Percentiles rank a stretch among this genome's conserved stretches.
Evolutionary conservation across 2,888 invertebrate genomes (phyloP).

Genomic region (Scaptodrosophila latifasciaeformis): DNA sequence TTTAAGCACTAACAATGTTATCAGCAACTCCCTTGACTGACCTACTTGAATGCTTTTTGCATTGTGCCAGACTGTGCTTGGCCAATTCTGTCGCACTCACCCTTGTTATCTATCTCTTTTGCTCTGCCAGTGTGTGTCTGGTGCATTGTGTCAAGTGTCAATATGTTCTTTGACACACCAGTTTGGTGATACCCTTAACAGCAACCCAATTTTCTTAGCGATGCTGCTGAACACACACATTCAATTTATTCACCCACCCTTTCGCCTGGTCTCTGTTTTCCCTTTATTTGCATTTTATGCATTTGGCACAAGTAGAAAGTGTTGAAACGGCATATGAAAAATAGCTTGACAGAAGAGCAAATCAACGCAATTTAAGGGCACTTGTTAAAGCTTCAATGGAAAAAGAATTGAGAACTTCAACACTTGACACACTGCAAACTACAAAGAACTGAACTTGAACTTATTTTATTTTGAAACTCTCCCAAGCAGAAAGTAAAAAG

Average conservation of each 20-base stretch:
- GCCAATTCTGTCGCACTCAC: too few relatives aligned
- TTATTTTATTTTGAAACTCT: too few relatives aligned
- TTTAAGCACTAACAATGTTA: slow-evolving; percentile 51
- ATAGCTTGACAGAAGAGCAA: background rate
- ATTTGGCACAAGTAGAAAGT: slow-evolving; percentile 59
- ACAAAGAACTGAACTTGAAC: too few relatives aligned
- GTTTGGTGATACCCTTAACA: too few relatives aligned
- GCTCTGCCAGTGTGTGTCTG: slow-evolving; percentile 26
- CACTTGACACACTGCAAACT: too few relatives aligned
- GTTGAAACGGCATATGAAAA: background rate
- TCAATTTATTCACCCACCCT: too few relatives aligned
- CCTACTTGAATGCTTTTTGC: slow-evolving; percentile 47
- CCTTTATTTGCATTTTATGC: slow-evolving; percentile 55
- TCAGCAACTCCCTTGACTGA: slow-evolving; percentile 50
- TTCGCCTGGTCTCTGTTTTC: slow-evolving; percentile 14
- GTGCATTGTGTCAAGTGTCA: slow-evolving; percentile 34
- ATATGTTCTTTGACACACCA: slow-evolving; percentile 16
- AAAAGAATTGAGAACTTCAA: too few relatives aligned
- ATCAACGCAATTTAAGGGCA: too few relatives aligned
- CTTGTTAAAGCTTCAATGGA: too few relatives aligned
- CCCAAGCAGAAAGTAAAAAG: too few relatives aligned
- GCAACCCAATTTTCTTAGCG: slow-evolving; percentile 44
- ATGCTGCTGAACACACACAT: too few relatives aligned
- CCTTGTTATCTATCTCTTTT: too few relatives aligned
- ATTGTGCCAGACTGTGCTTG: slow-evolving; percentile 32